These are phyloP conservation scores for Sternarchorhynchus goeldii DNA, from an alignment of 2,797 vertebrate genomes.

Conservation along the genomic window DNA sequence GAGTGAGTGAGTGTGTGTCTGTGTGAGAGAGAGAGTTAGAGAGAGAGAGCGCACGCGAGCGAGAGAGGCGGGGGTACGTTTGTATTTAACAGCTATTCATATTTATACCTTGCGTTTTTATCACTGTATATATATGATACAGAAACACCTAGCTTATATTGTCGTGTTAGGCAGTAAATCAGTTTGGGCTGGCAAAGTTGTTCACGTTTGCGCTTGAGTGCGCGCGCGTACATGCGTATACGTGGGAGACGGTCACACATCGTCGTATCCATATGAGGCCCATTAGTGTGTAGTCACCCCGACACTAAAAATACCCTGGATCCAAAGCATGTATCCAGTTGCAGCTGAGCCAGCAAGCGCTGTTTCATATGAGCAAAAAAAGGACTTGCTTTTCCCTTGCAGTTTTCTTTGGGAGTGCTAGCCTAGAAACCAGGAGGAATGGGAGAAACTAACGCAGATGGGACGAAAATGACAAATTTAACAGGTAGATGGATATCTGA, in stretches of 20 bases:
- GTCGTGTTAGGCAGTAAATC: neutral
- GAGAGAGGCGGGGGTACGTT: neutral
- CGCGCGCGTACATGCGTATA: slow-evolving; percentile 3
- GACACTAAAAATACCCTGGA: slow-evolving; percentile 62
- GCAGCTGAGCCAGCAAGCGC: slow-evolving; percentile 58
- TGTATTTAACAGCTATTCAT: neutral
- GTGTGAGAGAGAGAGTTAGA: neutral
- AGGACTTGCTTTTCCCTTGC: slow-evolving; percentile 41
- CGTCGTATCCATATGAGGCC: slow-evolving; percentile 58
- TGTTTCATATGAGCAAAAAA: slow-evolving; percentile 35
- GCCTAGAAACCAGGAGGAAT: slow-evolving; percentile 42
- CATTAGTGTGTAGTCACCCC: slow-evolving; percentile 49
- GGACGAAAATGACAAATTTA: slow-evolving; percentile 43
- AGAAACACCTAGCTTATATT: neutral
- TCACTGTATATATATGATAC: neutral
- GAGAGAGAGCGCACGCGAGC: too few species aligned
- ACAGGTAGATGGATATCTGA: slow-evolving; percentile 48
- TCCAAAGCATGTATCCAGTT: slow-evolving; percentile 54
- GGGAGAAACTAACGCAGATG: slow-evolving; percentile 49
- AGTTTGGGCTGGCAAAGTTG: neutral
- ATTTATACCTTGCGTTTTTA: neutral
- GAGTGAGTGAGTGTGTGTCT: neutral
- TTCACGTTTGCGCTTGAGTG: neutral
- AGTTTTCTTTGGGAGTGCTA: slow-evolving; percentile 40
- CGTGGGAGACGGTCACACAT: slow-evolving; percentile 2